Base-by-base conservation (phyloP, 1,140 invertebrate genomes). In the Helicoverpa zea region DNA sequence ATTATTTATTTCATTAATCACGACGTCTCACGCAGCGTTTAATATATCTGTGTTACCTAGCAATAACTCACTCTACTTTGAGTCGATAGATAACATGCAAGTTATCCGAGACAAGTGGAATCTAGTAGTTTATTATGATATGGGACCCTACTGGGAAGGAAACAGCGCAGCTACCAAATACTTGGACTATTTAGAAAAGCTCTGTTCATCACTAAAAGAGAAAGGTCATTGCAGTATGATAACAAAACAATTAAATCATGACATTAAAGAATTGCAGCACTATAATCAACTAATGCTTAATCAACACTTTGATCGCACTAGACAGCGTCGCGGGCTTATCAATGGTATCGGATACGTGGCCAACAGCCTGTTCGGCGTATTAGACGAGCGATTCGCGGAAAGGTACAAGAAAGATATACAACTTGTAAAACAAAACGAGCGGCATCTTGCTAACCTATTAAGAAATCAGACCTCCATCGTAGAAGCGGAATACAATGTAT, bases 341-440 rank as follows among this genome's bases (percentile, higher is more conserved):
- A 73, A 73, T 23, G 70, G 52, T 35, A 35, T 73, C 30, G 70
- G 70, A 10, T 73, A 73, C 14, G 52, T 58, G 2, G 70, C 70
- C 9, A 73, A 73, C 16, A 56, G n/a, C 29, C 47, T 73, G 5
- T 73, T 73, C 70, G 52, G 70, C 30, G 29, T 73, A 73, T 58
- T 73, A 56, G 70, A 56, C 13, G 70, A 73, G 43, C 70, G 47
- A 14, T 73, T 73, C 30, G 70, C 70, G 16, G 51, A 73, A 58
- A 11, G 58, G 18, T 73, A 73, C 13, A 58, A 30, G 13, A 73
- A 73, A 47, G 70, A 56, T 11, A 73, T 73, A 29, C 4, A 73
- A 14, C 13, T 58, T 4, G n/a, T 73, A 58, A 73, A 58, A 56
- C 23, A 63, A 63, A 73, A 58, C 14, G 13, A 56, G 49, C 13